Evolutionary conservation across 2,113 vertebrate species (phyloP), one percentile per base, ranked within the genome.

Genomic region (Mustela nigripes): DNA sequence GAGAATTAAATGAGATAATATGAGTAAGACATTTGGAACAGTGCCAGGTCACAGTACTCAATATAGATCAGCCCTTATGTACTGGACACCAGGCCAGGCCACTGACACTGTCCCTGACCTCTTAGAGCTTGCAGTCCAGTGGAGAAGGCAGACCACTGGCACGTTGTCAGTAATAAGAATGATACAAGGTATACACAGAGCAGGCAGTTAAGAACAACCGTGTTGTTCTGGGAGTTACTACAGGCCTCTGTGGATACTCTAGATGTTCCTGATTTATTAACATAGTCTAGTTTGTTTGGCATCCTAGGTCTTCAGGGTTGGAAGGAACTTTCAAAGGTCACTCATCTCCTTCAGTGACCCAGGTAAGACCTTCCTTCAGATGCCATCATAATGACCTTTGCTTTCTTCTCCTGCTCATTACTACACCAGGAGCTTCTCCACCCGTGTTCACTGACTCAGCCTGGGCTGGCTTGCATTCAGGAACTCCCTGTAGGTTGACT

Each of bases 401-500:
- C 81, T 45, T 89, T 36, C 31, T 63, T 83, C 78, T 69, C 45
- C 33, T 0, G 0, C 16, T 18, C 3, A 11, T n/a, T 7, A 21
- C 63, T 5, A 0, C 12, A 15, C 18, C 33, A 42, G 69, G 11
- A 31, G 65, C 79, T 19, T 21, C 50, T 26, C 14, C 28, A 4
- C 28, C 45, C 42, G 0, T 0, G 1, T 1, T 21, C n/a, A 22
- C 15, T 7, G 14, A 26, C 56, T 45, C 56, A 42, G 0, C 39
- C 24, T 53, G 22, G 60, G 18, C 31, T 31, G 28, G 24, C 26
- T 28, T 53, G 50, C 33, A 24, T 45, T 85, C 58, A 87, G 81
- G 82, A 31, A 2, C 67, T 65, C 65, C 74, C 5, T 58, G 1
- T 7, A 0, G 6, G 6, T 1, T 22, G 62, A 33, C 19, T 39